Base-by-base conservation (phyloP, 2,888 invertebrate genomes). In the Helleia helle region DNA sequence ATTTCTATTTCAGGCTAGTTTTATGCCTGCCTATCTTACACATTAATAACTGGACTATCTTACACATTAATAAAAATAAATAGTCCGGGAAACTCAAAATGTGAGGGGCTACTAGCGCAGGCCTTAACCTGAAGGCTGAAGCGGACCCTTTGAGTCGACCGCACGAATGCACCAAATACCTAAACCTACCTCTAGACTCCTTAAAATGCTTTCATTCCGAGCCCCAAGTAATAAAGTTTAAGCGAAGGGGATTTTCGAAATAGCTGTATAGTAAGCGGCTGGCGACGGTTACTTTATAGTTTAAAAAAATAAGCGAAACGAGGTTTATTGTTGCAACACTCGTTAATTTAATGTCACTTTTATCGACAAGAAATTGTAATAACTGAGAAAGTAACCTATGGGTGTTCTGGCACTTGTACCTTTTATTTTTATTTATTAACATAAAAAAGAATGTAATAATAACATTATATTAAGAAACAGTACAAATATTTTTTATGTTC, bases 141-240 rank as follows among this genome's bases (percentile, higher is more conserved):
- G 52, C 56, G 45, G 50, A 56, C 56, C 67, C 68, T 74, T 75
- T 73, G 73, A 71, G 67, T 51, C 55, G 58, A 55, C 60, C 65
- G 61, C 72, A 58, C 64, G 62, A 65, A 71, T 74, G 69, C 67
- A 65, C 62, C 56, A 57, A 67, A 71, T 75, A 66, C 65, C 62
- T 58, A 31, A 3, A 22, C 43, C 43, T 31, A 51, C 52, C 53
- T 47, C 45, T 40, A 57, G 55, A 58, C 65, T 65, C 63, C 62
- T 66, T 61, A 60, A 65, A 71, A 63, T 53, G 61, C 58, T 67
- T 65, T 63, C 57, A 63, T 59, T 59, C 51, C 58, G 51, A 58
- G 54, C 57, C 60, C 49, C 52, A 56, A 63, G 63, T 65, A 64
- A 66, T 71, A 64, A 68, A 68, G 55, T 68, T 65, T 58, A 52